Conservation (phyloP, 1,140 invertebrate genomes). For the Telenomus remus region DNA sequence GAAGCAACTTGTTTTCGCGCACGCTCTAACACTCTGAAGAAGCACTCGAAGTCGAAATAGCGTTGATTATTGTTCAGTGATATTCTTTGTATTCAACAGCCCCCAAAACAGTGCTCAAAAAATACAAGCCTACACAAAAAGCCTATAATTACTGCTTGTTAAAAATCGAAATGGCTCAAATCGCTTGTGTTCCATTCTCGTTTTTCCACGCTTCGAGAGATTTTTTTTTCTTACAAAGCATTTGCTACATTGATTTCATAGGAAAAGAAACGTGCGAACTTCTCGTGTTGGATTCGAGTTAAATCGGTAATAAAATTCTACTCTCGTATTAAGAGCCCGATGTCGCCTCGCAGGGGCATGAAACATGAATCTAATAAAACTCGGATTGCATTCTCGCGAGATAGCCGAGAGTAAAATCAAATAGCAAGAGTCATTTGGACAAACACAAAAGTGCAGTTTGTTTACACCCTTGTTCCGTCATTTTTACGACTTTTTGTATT, state of each 20-base stretch:
- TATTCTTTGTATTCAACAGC: slow-evolving; percentile 32
- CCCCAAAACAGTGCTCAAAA: slow-evolving; percentile 20
- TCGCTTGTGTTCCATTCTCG: too few relatives aligned
- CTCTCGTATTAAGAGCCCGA: slow-evolving; percentile 10
- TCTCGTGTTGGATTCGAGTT: too few relatives aligned
- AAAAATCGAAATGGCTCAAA: too few relatives aligned
- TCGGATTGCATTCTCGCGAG: slow-evolving; percentile 40
- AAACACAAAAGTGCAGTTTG: too few relatives aligned
- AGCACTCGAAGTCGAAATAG: slow-evolving; percentile 53
- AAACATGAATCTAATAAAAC: slow-evolving; percentile 43
- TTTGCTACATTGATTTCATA: background rate
- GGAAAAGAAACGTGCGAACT: slow-evolving; percentile 17
- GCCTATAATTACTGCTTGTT: too few relatives aligned
- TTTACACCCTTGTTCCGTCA: too few relatives aligned
- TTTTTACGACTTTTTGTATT: too few relatives aligned
- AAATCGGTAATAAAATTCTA: too few relatives aligned
- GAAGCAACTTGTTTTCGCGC: slow-evolving; percentile 55
- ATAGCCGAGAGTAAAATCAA: slow-evolving; percentile 8
- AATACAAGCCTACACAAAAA: slow-evolving; percentile 1
- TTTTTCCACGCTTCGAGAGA: too few relatives aligned
- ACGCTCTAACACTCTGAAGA: slow-evolving; percentile 47
- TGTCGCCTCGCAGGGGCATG: slow-evolving; percentile 20
- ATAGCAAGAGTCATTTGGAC: too few relatives aligned
- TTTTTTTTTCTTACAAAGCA: too few relatives aligned
- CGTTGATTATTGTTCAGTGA: slow-evolving; percentile 37